Evolutionary conservation across 2,888 invertebrate genomes (phyloP).

Genomic region (Phragmatobia fuliginosa): DNA sequence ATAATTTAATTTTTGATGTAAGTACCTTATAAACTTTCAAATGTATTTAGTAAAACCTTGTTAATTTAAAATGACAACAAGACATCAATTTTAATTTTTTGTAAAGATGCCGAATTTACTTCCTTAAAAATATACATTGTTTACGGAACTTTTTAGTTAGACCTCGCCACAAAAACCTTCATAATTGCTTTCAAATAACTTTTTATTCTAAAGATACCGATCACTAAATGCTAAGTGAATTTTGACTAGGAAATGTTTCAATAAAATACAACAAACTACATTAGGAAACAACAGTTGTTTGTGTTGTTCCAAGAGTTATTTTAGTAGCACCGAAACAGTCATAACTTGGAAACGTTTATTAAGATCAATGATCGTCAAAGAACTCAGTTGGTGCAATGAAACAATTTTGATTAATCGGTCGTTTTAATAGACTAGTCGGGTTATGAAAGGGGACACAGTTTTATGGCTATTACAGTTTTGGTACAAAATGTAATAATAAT

Average conservation of each 20-base stretch:
- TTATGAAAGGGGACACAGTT: conserved; percentile 49
- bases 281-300: conserved; percentile 10
- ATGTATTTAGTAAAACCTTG: no score
- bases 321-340: conserved; percentile 29
- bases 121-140: not conserved
- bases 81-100: no score
- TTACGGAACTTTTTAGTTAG: not conserved
- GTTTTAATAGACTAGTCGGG: conserved; percentile 63
- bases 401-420: conserved; percentile 68
- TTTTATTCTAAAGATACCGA: not conserved
- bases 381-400: conserved; percentile 29
- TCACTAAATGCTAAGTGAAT: not conserved
- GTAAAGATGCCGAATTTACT: not conserved
- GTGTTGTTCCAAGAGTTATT: conserved; percentile 23
- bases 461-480: conserved; percentile 21
- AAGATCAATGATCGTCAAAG: conserved; percentile 43
- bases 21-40: no score
- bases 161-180: not conserved
- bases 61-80: no score
- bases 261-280: not conserved
- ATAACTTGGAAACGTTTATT: conserved; percentile 39
- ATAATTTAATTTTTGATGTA: no score
- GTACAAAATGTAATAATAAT: not conserved
- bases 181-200: not conserved
- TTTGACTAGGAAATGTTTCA: not conserved